Conservation (phyloP, 2,888 invertebrate genomes). For the Heliconius aoede region DNA sequence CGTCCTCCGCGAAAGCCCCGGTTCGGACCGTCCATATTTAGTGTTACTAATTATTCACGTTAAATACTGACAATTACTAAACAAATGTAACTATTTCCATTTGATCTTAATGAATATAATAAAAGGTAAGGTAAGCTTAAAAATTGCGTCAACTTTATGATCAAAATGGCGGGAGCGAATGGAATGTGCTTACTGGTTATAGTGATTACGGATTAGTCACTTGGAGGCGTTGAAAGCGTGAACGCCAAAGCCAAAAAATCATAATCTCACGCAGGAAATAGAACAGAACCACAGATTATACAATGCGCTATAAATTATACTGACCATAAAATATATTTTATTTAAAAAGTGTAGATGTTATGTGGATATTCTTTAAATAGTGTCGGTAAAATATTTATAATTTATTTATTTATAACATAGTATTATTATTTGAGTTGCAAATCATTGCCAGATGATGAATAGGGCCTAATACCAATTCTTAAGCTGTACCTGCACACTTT, state of each 20-base stretch:
- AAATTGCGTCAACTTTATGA: background rate
- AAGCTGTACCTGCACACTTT: too few relatives aligned
- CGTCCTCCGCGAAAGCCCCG: constrained; percentile 72
- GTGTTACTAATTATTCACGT: constrained; percentile 1
- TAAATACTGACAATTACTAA: background rate
- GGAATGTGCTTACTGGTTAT: too few relatives aligned
- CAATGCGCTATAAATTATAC: too few relatives aligned
- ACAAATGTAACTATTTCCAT: background rate
- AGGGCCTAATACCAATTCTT: too few relatives aligned
- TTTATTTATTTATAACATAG: too few relatives aligned
- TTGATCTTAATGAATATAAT: constrained; percentile 15
- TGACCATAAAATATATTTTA: too few relatives aligned
- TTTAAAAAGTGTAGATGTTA: too few relatives aligned
- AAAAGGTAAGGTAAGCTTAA: background rate
- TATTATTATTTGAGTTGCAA: too few relatives aligned
- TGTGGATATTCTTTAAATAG: too few relatives aligned
- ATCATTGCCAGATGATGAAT: too few relatives aligned
- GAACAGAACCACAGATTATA: constrained; percentile 1
- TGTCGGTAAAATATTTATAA: too few relatives aligned
- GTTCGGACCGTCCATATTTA: constrained; percentile 50
- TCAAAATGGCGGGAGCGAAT: constrained; percentile 32
- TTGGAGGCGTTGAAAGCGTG: constrained; percentile 2
- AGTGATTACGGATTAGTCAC: background rate
- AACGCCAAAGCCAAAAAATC: background rate
- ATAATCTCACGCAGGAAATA: background rate